phyloP scores from a whole-genome alignment of 2,888 invertebrate genomes.

The Thera britannica region DNA sequence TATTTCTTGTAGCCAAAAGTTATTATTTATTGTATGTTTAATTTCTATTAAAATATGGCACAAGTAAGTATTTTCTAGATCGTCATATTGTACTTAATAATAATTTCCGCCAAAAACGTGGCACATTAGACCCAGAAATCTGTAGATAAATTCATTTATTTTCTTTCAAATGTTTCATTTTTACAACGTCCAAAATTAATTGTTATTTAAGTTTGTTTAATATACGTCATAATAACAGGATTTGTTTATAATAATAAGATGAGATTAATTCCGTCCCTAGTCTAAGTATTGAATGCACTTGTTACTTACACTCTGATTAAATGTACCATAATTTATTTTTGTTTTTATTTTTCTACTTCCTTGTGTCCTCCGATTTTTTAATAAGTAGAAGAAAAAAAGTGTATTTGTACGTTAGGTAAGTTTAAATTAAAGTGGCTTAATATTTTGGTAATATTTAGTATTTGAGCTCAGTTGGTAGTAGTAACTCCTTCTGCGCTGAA shows the following conservation, averaged over 20 bases:
- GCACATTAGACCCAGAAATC: not conserved
- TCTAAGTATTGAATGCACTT: conserved; percentile 31
- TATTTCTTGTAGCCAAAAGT: too few species aligned
- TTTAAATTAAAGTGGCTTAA: too few species aligned
- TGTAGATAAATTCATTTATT: not conserved
- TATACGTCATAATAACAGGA: not conserved
- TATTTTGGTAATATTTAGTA: too few species aligned
- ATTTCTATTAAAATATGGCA: too few species aligned
- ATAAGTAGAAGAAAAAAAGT: too few species aligned
- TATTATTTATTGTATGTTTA: too few species aligned
- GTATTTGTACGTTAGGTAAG: too few species aligned
- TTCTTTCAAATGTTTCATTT: not conserved
- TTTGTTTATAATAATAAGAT: conserved; percentile 8
- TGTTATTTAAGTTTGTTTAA: not conserved
- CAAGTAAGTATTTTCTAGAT: too few species aligned
- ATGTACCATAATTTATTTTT: conserved; percentile 9
- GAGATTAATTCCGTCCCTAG: conserved; percentile 31
- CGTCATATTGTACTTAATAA: too few species aligned
- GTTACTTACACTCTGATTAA: conserved; percentile 26
- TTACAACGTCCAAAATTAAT: not conserved
- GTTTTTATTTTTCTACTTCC: conserved; percentile 7
- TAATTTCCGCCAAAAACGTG: not conserved
- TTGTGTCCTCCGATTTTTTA: not conserved
- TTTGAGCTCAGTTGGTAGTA: too few species aligned
- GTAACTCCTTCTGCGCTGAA: too few species aligned